Evolutionary conservation across 2,797 vertebrate genomes (phyloP).

Genomic region (Apogon talboti): DNA sequence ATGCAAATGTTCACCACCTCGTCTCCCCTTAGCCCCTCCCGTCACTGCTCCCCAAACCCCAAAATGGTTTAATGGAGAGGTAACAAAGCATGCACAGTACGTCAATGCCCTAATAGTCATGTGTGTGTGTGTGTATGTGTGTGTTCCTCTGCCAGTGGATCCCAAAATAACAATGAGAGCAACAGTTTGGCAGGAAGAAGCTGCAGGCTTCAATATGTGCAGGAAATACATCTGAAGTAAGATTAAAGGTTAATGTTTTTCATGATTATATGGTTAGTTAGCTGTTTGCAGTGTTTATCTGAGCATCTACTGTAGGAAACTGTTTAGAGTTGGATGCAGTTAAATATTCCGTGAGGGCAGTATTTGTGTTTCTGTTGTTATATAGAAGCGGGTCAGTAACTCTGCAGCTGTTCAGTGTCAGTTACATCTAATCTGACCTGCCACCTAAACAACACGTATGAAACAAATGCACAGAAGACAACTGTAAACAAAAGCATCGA

Average conservation of each 20-base stretch:
- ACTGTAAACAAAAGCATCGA: not conserved
- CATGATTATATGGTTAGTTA: not conserved
- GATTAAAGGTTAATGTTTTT: not conserved
- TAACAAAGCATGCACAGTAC: conserved; percentile 61
- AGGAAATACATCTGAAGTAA: not conserved
- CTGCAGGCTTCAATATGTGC: not conserved
- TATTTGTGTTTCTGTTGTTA: not conserved
- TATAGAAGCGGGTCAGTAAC: not conserved
- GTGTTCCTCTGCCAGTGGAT: not conserved
- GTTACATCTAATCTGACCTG: not conserved
- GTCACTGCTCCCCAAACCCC: conserved; percentile 45
- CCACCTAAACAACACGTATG: not conserved
- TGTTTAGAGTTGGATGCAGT: no score
- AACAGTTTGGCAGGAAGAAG: conserved; percentile 2
- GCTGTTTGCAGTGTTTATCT: not conserved
- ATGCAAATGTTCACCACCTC: not conserved
- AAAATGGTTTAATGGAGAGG: conserved; percentile 72
- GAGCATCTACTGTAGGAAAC: not conserved
- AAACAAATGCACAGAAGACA: not conserved
- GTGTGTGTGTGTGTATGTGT: conserved; percentile 7
- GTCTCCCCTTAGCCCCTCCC: conserved; percentile 15
- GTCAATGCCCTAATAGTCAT: conserved; percentile 42
- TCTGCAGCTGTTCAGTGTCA: not conserved
- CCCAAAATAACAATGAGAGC: conserved; percentile 2
- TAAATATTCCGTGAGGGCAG: not conserved